Evolutionary conservation across 30 jellyfish, hydroid and myxozoan genomes (phyloP), one percentile per base, ranked within the genome.

Genomic region (Rhopilema esculentum): DNA sequence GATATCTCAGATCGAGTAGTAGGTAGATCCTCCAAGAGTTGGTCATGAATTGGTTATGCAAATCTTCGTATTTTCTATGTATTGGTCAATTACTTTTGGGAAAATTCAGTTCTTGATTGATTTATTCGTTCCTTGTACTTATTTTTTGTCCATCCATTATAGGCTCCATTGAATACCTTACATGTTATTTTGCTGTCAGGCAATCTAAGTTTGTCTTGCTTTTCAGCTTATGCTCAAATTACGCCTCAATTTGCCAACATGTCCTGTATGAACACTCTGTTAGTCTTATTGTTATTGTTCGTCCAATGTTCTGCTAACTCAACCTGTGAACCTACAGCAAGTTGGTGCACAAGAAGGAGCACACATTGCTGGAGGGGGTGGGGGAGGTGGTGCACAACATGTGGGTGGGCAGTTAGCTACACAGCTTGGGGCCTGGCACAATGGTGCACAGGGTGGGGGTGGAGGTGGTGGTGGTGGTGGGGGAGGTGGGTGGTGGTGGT

Each of bases 381-480:
- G 97, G 31, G 97, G 97, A 0, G 96, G 96, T 49, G 96, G 90
- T 1, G 88, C 65, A 61, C 94, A 89, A 67, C 92, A 83, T 48
- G 91, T 7, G 8, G 91, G 85, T 72, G 91, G 96, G 71, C 91
- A 88, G 71, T 85, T 85, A 0, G 94, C 88, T 28, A 67, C 94
- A 85, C 94, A 85, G 73, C 87, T 57, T 57, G 94, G 89, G 63
- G 94, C 84, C 57, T 62, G 83, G 31, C 94, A 85, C n/a, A 72
- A 20, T 21, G 92, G 92, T 12, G 92, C 92, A 72, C 92, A 84
- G 22, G 84, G 85, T 26, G 92, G 85, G 20, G 95, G 97, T 12
- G 96, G 95, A 23, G 97, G 97, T 75, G 97, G 97, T 20, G 97
- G 97, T 20, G 97, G 95, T 16, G 96, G 96, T 66, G 94, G 97